Evolutionary conservation across 2,797 vertebrate species (phyloP).

Genomic region (Mus minutoides): DNA sequence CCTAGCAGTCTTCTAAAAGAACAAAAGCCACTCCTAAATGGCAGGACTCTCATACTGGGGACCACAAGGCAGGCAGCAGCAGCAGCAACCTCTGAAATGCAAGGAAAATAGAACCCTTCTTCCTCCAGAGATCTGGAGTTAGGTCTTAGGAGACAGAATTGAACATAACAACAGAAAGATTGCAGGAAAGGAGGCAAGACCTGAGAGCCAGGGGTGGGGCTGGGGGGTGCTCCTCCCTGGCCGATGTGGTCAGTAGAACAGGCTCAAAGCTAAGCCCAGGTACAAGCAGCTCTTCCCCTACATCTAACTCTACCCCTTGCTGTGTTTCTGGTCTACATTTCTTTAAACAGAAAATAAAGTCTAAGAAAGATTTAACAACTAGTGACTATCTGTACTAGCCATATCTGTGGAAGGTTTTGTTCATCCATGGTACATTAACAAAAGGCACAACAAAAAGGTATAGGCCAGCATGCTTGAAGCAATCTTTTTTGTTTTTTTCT

Average conservation of each 20-base stretch:
- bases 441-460: neutral
- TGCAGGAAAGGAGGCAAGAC: neutral
- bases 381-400: neutral
- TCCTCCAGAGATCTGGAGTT: neutral
- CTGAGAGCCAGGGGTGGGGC: neutral
- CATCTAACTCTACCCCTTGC: neutral
- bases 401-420: neutral
- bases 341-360: constrained; percentile 64
- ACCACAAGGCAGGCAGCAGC: neutral
- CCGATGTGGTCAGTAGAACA: neutral
- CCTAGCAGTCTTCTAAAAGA: neutral
- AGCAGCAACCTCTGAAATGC: neutral
- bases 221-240: neutral
- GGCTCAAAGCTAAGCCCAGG: neutral
- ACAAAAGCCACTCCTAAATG: neutral
- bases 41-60: neutral
- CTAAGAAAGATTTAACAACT: constrained; percentile 30
- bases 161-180: neutral
- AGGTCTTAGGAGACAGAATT: neutral
- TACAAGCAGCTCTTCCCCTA: neutral
- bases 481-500: neutral
- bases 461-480: neutral
- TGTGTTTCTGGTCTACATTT: neutral
- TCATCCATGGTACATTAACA: neutral
- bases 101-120: neutral